A percentile compares a stretch with the other conserved stretches of the same genome.
Conservation (phyloP, 1,140 invertebrate species). For the Microvelia longipes region DNA sequence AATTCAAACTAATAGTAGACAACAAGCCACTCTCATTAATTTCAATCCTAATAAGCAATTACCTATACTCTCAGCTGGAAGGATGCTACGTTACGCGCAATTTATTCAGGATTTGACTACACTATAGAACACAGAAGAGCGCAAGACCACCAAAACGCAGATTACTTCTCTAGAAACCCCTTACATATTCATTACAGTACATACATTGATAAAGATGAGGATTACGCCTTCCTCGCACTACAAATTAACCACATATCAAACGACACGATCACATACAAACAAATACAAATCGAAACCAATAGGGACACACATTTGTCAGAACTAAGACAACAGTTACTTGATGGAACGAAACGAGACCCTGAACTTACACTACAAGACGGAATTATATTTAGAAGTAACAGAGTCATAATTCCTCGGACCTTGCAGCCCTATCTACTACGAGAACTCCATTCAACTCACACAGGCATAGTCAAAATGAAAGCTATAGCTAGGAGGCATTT, state of each 20-base stretch:
- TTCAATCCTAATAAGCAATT: constrained; percentile 22
- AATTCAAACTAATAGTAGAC: constrained; percentile 11
- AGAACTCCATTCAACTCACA: constrained; percentile 19
- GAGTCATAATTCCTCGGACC: constrained; percentile 10
- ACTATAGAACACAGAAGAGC: constrained; percentile 23
- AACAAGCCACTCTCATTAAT: constrained; percentile 5
- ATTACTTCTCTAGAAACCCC: constrained; percentile 13
- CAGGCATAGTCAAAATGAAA: constrained; percentile 24
- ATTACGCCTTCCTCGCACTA: not conserved
- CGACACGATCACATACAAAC: constrained; percentile 1
- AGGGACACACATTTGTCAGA: constrained; percentile 8
- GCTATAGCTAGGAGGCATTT: constrained; percentile 20
- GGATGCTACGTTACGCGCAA: constrained; percentile 28
- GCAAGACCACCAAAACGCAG: constrained; percentile 22
- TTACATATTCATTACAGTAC: constrained; percentile 19
- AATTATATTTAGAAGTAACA: constrained; percentile 10
- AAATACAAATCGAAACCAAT: not conserved
- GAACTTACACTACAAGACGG: constrained; percentile 5
- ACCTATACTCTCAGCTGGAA: constrained; percentile 21
- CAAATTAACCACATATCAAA: not conserved
- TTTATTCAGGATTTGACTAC: constrained; percentile 29
- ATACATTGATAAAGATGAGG: not conserved
- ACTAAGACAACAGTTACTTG: constrained; percentile 1
- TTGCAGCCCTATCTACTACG: constrained; percentile 7
- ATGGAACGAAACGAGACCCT: not conserved